Evolutionary conservation across 2,888 invertebrate genomes (phyloP).

Genomic region (Agriopis marginaria): DNA sequence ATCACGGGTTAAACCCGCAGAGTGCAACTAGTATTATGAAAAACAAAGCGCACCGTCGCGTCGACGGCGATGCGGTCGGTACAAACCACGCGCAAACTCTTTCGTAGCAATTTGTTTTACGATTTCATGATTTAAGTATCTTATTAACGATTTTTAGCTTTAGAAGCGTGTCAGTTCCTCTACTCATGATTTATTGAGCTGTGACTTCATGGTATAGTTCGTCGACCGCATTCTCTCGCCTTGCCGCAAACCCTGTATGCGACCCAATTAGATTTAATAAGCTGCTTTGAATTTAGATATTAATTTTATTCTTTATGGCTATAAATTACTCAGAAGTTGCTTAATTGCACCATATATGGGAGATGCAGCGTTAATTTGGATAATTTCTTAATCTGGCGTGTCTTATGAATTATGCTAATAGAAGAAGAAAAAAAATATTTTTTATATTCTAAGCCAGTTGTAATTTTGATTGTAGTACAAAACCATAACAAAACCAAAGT

Average conservation of each 20-base stretch:
- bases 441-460: background rate
- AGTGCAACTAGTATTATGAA: no score
- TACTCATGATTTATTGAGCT: constrained; percentile 8
- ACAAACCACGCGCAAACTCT: no score
- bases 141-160: background rate
- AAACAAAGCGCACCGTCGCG: no score
- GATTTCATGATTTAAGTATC: no score
- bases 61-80: no score
- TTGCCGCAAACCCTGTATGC: constrained; percentile 49
- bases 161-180: background rate
- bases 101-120: no score
- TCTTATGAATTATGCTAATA: background rate
- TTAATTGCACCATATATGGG: background rate
- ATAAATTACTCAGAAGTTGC: background rate
- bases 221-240: constrained; percentile 60
- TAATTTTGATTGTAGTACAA: no score
- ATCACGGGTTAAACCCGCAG: no score
- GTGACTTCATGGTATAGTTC: constrained; percentile 54
- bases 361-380: background rate
- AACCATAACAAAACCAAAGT: no score
- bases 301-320: constrained; percentile 2
- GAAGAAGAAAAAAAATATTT: background rate
- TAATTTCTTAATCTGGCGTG: background rate
- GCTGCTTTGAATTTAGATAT: constrained; percentile 28
- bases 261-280: constrained; percentile 39